phyloP scores from a whole-genome alignment of 2,888 invertebrate species.

The Platynereis dumerilii region DNA sequence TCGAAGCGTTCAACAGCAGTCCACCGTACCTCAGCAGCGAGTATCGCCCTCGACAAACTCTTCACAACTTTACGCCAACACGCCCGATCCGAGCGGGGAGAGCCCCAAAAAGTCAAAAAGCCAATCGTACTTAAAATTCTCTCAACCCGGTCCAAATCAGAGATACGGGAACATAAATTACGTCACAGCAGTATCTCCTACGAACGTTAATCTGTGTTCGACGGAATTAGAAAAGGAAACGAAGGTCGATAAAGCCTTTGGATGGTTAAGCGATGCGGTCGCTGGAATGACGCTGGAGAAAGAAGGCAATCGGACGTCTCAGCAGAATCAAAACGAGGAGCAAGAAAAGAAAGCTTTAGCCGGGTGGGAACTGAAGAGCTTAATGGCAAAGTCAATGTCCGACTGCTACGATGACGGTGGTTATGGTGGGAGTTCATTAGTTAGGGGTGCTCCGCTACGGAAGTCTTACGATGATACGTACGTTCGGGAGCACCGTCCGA shows the following conservation, averaged over 20 bases:
- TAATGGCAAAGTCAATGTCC: slow-evolving; percentile 18
- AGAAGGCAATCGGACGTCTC: not conserved
- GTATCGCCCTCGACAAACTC: too few species aligned
- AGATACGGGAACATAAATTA: too few species aligned
- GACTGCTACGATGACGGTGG: slow-evolving; percentile 18
- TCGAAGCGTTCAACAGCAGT: too few species aligned
- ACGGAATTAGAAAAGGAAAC: slow-evolving; percentile 2
- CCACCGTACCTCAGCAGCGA: too few species aligned
- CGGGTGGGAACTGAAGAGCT: not conserved
- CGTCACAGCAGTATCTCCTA: not conserved
- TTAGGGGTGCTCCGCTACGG: too few species aligned
- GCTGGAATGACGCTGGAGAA: slow-evolving; percentile 37
- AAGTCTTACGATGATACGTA: too few species aligned
- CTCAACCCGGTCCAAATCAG: too few species aligned
- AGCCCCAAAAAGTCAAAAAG: slow-evolving; percentile 6
- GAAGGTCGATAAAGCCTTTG: slow-evolving; percentile 58
- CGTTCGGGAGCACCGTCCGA: not conserved
- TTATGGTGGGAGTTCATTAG: slow-evolving; percentile 8
- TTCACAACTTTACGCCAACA: too few species aligned
- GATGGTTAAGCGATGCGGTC: slow-evolving; percentile 64
- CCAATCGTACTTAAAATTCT: too few species aligned
- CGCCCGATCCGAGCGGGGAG: too few species aligned
- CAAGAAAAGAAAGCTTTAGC: not conserved
- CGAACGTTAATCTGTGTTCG: too few species aligned
- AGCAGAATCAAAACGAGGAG: slow-evolving; percentile 12